Evolutionary conservation across 2,797 vertebrate species (phyloP).

Genomic region (Lycodopsis pacificus): DNA sequence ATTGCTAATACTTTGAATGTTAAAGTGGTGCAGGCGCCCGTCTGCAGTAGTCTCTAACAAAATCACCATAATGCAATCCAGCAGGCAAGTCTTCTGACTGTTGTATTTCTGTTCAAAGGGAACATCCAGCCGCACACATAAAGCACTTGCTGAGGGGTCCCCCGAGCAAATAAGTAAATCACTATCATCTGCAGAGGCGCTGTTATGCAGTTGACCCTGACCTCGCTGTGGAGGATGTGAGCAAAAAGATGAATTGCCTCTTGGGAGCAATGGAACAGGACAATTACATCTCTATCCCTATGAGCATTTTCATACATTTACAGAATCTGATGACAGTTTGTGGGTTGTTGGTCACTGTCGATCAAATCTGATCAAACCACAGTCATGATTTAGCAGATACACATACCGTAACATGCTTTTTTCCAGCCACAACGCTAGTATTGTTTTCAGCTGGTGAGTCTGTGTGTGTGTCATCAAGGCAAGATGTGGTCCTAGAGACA

Average conservation of each 20-base stretch:
- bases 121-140: constrained; percentile 18
- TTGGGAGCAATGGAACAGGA: background rate
- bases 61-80: constrained; percentile 47
- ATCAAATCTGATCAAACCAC: background rate
- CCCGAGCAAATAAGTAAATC: background rate
- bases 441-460: background rate
- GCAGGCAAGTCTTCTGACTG: constrained; percentile 26
- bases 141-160: constrained; percentile 5
- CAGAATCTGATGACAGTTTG: background rate
- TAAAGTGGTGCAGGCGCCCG: constrained; percentile 36
- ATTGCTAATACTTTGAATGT: constrained; percentile 19
- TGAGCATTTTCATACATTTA: background rate
- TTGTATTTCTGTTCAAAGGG: constrained; percentile 21
- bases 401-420: background rate
- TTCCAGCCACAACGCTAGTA: background rate
- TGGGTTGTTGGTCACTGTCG: background rate
- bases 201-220: background rate
- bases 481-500: background rate
- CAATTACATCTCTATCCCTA: background rate
- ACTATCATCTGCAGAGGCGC: background rate
- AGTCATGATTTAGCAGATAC: background rate
- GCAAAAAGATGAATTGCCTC: background rate
- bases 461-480: background rate
- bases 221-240: background rate
- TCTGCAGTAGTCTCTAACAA: constrained; percentile 31